Evolutionary conservation across 2,113 vertebrate species (phyloP).

Genomic region (Isurus oxyrinchus): DNA sequence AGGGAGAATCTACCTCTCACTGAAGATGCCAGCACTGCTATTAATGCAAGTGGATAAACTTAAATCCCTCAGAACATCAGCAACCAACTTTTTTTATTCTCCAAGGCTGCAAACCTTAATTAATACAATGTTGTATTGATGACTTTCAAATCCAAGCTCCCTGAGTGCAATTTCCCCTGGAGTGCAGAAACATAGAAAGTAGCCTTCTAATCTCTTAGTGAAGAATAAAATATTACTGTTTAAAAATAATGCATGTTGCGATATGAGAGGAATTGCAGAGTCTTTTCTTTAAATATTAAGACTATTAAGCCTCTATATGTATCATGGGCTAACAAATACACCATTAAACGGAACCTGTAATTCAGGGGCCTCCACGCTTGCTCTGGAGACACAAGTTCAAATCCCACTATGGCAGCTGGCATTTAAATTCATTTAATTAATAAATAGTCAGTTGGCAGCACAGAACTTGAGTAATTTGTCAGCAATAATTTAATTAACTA

Average conservation of each 20-base stretch:
- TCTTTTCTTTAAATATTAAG: neutral
- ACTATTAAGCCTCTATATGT: neutral
- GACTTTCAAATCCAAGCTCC: neutral
- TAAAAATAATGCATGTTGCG: neutral
- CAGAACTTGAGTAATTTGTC: no score
- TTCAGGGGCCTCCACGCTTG: no score
- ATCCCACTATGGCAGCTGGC: no score
- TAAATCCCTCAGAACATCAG: neutral
- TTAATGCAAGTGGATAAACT: neutral
- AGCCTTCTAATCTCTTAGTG: neutral
- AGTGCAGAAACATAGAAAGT: neutral
- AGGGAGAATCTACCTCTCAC: neutral
- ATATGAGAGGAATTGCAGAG: neutral
- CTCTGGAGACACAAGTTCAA: no score
- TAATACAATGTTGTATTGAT: neutral
- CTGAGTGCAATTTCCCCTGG: neutral
- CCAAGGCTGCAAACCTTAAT: neutral
- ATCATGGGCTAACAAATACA: no score
- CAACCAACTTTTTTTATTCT: neutral
- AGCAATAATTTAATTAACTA: neutral
- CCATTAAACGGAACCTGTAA: no score
- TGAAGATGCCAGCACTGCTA: neutral
- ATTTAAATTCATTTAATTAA: neutral
- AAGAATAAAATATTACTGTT: no score
- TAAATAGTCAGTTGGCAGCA: neutral